These are phyloP conservation scores for Spinibarbus caldwelli DNA, from an alignment of 2,797 vertebrate species.

Conservation along the genomic window DNA sequence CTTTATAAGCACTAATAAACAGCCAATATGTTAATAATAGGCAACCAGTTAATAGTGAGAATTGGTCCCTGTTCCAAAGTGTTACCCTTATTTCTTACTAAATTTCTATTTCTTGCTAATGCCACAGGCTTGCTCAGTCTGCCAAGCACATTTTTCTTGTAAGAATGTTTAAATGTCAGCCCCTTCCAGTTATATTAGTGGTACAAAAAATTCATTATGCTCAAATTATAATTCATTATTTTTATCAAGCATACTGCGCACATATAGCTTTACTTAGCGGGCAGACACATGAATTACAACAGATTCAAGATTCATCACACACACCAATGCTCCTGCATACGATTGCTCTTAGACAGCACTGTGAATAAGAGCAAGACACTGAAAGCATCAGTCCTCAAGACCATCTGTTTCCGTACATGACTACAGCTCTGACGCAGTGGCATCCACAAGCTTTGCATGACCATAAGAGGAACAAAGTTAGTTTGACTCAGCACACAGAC, in stretches of 20 bases:
- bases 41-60: no score
- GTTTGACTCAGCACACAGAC: no score
- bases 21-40: no score
- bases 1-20: no score
- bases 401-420: no score
- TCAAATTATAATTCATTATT: not conserved
- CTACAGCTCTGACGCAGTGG: not conserved
- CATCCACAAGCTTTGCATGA: not conserved
- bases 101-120: no score
- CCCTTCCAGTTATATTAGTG: not conserved
- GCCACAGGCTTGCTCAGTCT: not conserved
- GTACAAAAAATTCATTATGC: not conserved
- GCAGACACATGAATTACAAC: no score
- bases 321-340: not conserved
- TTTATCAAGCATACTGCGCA: not conserved
- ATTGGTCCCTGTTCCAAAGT: no score
- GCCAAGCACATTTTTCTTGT: not conserved
- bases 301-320: no score
- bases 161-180: not conserved
- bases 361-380: not conserved
- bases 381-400: not conserved
- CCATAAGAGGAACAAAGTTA: no score
- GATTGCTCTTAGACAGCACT: not conserved
- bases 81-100: no score
- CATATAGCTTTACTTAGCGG: not conserved